Evolutionary conservation across 2,113 vertebrate species (phyloP).

Genomic region (Fulmarus glacialis): DNA sequence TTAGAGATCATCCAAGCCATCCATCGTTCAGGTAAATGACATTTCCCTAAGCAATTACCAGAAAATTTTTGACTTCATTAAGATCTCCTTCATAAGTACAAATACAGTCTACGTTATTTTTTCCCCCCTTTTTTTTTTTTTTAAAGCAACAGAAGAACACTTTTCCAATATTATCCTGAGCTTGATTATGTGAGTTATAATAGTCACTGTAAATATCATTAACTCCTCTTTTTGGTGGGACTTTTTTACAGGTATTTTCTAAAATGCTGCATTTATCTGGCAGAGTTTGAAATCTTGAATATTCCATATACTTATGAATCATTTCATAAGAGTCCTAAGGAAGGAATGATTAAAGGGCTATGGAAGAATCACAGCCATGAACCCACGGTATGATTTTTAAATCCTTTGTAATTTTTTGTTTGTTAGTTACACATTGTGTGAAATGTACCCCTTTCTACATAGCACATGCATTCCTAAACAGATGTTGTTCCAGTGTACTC

Average conservation of each 20-base stretch:
- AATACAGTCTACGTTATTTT: background rate
- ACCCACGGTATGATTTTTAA: conserved; percentile 78
- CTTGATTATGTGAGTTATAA: background rate
- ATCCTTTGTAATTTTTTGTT: background rate
- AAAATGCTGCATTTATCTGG: conserved; percentile 88
- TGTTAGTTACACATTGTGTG: background rate
- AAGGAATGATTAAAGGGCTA: conserved; percentile 94
- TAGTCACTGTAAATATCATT: background rate
- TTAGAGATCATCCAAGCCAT: background rate
- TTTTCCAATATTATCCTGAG: background rate
- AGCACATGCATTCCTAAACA: background rate
- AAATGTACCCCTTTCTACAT: background rate
- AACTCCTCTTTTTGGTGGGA: background rate
- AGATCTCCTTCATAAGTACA: background rate
- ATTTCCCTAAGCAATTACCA: background rate
- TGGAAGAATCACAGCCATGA: conserved; percentile 98
- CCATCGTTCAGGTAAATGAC: background rate
- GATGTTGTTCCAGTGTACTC: background rate
- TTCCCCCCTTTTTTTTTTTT: background rate
- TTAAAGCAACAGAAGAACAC: background rate
- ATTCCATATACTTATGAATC: conserved; percentile 91
- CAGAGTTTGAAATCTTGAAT: conserved; percentile 90
- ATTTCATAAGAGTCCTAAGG: conserved; percentile 91
- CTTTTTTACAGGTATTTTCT: conserved; percentile 82
- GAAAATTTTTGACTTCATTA: background rate